phyloP scores from a whole-genome alignment of 2,797 vertebrate genomes.

The Myotis myotis region DNA sequence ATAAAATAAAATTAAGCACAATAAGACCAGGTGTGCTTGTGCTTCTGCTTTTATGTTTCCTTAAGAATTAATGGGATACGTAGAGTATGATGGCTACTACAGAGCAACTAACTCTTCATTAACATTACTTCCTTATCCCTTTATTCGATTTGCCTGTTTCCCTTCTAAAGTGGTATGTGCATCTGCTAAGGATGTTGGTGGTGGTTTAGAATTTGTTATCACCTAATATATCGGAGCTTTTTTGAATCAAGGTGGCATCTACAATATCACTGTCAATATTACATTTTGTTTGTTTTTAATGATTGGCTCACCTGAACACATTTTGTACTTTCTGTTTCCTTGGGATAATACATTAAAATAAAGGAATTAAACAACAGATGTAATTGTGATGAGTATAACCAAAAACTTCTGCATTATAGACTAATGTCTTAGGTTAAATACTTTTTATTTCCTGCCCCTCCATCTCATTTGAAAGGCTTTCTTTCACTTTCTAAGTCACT shows the following conservation, averaged over 20 bases:
- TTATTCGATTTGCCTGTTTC: neutral
- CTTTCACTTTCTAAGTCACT: neutral
- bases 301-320: neutral
- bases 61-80: neutral
- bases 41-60: neutral
- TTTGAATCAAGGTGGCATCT: neutral
- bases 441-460: neutral
- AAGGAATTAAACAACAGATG: neutral
- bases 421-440: neutral
- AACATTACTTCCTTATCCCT: neutral
- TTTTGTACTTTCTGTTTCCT: neutral
- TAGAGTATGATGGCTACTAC: neutral
- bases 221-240: neutral
- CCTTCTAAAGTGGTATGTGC: neutral
- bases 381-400: neutral
- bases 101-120: neutral
- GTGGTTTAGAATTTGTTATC: neutral
- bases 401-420: neutral
- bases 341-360: neutral
- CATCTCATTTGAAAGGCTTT: neutral
- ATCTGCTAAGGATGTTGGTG: neutral
- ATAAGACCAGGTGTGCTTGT: neutral
- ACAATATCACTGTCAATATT: neutral
- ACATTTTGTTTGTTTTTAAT: neutral
- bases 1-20: neutral